These are phyloP conservation scores for Cylloceria caligata DNA, from an alignment of 2,888 invertebrate species.

Conservation along the genomic window DNA sequence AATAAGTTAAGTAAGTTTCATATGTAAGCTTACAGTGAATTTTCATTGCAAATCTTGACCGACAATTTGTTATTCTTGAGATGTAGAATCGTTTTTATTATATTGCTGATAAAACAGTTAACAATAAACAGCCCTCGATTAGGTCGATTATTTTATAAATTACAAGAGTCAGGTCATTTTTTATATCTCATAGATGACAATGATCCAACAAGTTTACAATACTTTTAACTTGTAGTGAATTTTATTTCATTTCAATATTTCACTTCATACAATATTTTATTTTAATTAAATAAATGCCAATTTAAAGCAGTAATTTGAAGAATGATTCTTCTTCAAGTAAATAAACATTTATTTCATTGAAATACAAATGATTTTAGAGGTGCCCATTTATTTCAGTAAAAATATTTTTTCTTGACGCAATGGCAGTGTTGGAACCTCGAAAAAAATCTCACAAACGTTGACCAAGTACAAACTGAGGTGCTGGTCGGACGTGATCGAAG, in stretches of 20 bases:
- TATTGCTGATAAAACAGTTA: background rate
- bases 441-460: background rate
- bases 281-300: background rate
- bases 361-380: background rate
- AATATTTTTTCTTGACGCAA: background rate
- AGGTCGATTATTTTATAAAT: background rate
- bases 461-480: slow-evolving; percentile 15
- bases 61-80: background rate
- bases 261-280: too few species aligned
- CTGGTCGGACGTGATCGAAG: slow-evolving; percentile 32
- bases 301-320: background rate
- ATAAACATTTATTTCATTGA: background rate
- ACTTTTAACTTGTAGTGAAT: too few species aligned
- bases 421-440: background rate
- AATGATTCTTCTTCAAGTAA: background rate
- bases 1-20: slow-evolving; percentile 29
- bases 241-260: too few species aligned
- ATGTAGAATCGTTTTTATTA: background rate
- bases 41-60: background rate
- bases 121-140: background rate
- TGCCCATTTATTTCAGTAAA: background rate
- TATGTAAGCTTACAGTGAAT: background rate
- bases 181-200: too few species aligned
- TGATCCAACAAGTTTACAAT: too few species aligned
- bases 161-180: too few species aligned